Conservation (phyloP, 1,140 invertebrate species). For the Atta colombica region DNA sequence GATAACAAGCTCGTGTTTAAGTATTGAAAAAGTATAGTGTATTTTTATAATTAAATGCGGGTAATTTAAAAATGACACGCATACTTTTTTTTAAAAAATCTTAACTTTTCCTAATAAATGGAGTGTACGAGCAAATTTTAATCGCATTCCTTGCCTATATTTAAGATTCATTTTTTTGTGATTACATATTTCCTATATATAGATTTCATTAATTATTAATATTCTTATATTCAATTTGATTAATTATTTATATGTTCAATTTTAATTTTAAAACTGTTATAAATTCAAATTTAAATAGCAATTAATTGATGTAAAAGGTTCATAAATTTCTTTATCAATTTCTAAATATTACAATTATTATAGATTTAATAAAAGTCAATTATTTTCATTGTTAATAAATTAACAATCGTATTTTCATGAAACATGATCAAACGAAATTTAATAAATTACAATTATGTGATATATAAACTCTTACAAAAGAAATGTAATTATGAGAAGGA, state of each 20-base stretch:
- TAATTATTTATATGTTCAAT: not conserved
- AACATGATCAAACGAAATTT: conserved; percentile 28
- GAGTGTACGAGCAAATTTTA: not conserved
- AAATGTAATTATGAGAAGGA: conserved; percentile 16
- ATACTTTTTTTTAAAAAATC: conserved; percentile 10
- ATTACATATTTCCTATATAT: not conserved
- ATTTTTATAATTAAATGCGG: conserved; percentile 56
- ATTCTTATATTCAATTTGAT: not conserved
- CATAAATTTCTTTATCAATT: not conserved
- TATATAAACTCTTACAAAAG: not conserved
- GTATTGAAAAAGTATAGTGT: conserved; percentile 24
- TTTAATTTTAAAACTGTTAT: not conserved
- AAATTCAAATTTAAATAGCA: not conserved
- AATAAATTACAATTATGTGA: not conserved
- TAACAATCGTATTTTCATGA: not conserved
- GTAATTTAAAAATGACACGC: conserved; percentile 49
- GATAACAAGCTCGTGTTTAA: conserved; percentile 7
- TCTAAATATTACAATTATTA: not conserved
- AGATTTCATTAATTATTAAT: not conserved
- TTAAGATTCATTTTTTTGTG: not conserved
- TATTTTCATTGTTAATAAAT: not conserved
- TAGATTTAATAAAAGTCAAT: not conserved
- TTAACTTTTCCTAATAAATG: not conserved
- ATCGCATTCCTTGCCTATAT: not conserved
- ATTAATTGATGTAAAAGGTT: not conserved